These are phyloP conservation scores for Delphinus delphis DNA, from an alignment of 2,113 vertebrate genomes.

Conservation along the genomic window DNA sequence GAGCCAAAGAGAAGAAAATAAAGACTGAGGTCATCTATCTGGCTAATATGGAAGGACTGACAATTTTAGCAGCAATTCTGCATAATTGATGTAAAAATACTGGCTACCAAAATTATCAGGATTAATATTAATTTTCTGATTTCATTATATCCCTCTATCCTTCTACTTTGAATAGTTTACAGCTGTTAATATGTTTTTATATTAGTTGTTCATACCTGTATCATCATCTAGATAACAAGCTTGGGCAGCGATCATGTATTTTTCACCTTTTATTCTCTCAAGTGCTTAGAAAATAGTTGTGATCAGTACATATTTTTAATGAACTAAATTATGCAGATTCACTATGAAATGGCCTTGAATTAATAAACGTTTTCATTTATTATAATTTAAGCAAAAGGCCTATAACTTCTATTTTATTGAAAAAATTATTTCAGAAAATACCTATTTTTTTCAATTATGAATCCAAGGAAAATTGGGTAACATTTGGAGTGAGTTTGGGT, in stretches of 20 bases:
- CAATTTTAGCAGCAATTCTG: neutral
- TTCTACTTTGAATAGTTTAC: neutral
- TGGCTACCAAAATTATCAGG: neutral
- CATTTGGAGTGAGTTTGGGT: neutral
- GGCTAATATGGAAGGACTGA: neutral
- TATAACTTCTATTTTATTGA: neutral
- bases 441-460: neutral
- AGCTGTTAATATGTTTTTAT: neutral
- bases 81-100: neutral
- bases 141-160: neutral
- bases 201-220: neutral
- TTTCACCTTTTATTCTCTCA: neutral
- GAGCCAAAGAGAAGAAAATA: neutral
- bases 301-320: neutral
- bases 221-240: neutral
- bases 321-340: neutral
- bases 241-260: neutral
- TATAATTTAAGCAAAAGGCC: neutral
- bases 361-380: neutral
- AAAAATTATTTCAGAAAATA: neutral
- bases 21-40: neutral
- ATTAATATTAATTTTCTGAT: neutral
- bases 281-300: neutral
- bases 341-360: neutral
- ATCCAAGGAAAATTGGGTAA: neutral